Percentiles rank a stretch among this genome's conserved stretches.
Conservation (phyloP, 2,113 vertebrate genomes). For the Planiliza haematocheilus region DNA sequence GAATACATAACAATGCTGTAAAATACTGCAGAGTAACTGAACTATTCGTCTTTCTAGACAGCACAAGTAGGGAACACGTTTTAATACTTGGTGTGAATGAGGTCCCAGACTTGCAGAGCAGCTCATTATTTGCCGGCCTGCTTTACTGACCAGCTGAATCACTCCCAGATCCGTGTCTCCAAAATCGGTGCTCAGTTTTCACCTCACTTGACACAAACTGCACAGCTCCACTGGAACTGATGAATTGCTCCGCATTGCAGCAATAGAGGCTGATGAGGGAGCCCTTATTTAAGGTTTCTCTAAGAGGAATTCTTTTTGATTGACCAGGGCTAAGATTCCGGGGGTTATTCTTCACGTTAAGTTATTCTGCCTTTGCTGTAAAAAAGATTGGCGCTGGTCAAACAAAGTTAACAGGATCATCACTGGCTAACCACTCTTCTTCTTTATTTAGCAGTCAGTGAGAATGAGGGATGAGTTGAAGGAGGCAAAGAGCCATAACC, state of each 20-base stretch:
- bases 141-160: conserved; percentile 47
- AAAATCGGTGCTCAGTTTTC: conserved; percentile 24
- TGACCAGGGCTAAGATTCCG: not conserved
- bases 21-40: not conserved
- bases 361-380: conserved; percentile 1
- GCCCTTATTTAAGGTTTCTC: not conserved
- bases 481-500: conserved; percentile 84
- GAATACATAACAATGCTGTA: not conserved
- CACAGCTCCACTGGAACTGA: conserved; percentile 34
- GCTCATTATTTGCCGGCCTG: conserved; percentile 40
- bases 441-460: conserved; percentile 84
- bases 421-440: conserved; percentile 1
- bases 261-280: conserved; percentile 22
- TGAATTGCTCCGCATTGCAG: conserved; percentile 29
- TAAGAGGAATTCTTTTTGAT: conserved; percentile 16
- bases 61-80: conserved; percentile 11
- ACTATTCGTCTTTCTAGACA: not conserved
- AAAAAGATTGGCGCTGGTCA: not conserved
- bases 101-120: conserved; percentile 29
- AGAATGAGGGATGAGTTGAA: conserved; percentile 89
- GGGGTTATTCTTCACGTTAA: not conserved
- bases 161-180: conserved; percentile 13
- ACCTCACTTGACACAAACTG: conserved; percentile 41
- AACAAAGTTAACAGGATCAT: not conserved
- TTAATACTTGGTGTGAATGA: conserved; percentile 26